phyloP scores from a whole-genome alignment of 1,140 invertebrate species.

The Sinella curviseta region DNA sequence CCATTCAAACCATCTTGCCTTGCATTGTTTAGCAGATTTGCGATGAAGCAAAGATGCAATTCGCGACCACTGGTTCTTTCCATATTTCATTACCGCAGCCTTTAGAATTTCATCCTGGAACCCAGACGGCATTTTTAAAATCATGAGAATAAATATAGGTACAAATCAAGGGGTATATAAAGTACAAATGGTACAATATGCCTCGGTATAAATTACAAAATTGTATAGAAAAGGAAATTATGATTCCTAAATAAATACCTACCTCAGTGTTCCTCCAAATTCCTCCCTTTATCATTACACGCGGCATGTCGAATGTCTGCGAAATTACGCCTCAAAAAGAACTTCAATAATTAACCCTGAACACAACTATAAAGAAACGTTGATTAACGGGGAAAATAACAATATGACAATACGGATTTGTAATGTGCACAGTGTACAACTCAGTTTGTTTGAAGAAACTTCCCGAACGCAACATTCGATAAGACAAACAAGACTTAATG shows the following conservation, averaged over 20 bases:
- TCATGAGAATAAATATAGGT: neutral
- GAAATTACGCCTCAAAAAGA: no score
- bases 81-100: constrained; percentile 99
- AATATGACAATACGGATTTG: no score
- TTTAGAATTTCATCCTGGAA: constrained; percentile 99
- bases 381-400: no score
- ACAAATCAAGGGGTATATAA: constrained; percentile 45
- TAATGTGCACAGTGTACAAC: no score
- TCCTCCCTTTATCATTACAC: constrained; percentile 99
- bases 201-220: no score
- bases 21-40: constrained; percentile 99
- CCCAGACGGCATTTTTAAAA: neutral
- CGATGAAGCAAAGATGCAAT: constrained; percentile 97
- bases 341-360: no score
- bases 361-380: no score
- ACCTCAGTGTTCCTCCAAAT: constrained; percentile 99
- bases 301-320: constrained; percentile 91
- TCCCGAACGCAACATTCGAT: no score
- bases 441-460: no score
- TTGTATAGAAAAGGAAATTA: neutral
- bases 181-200: no score
- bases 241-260: constrained; percentile 53
- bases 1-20: constrained; percentile 99
- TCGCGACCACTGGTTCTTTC: constrained; percentile 99
- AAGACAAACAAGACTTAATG: no score